Base-by-base conservation (phyloP, 92 coral and sea anemone species). In the Virgularia gustaviana region DNA sequence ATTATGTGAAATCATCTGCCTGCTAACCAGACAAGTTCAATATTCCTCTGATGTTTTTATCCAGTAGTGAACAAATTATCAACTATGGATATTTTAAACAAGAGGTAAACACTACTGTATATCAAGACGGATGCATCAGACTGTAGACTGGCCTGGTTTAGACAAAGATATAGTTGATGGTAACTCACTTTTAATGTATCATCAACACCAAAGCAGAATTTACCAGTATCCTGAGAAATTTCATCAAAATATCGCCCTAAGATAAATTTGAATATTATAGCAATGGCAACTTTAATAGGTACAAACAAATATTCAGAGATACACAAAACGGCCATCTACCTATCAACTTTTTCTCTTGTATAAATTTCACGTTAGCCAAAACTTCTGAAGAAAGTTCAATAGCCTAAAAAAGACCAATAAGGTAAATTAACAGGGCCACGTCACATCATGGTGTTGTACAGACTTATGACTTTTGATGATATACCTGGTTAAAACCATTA, bases 161-260 rank as follows among this genome's bases (percentile, higher is more conserved):
- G 15, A 16, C 2, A 18, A 61, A 34, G 22, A 8, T 34, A 1
- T 3, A 12, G 38, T 4, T 1, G 7, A 9, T 8, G 9, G 36
- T n/a, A 25, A 29, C 29, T 36, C 49, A 91, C 97, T 91, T 89
- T 91, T 31, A 91, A 83, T 34, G 97, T 91, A 78, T 91, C 97
- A 16, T 82, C 97, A 24, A 91, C 95, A 37, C 97, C 97, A 86
- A 91, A 91, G 71, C 97, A 91, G 75, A 83, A 91, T 56, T 89
- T 91, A 28, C 97, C 97, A 66, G 97, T 91, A 58, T 91, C 97
- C 79, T 91, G 97, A 13, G 97, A 91, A 29, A 91, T 91, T 84
- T 91, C 97, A 88, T 91, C 97, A 88, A 91, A 91, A 74, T 91
- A 91, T 63, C 83, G 81, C 67, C 97, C 96, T 90, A 62, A 41